Evolutionary conservation across 2,797 vertebrate species (phyloP), one percentile per base, ranked within the genome.

Genomic region (Valencia hispanica): DNA sequence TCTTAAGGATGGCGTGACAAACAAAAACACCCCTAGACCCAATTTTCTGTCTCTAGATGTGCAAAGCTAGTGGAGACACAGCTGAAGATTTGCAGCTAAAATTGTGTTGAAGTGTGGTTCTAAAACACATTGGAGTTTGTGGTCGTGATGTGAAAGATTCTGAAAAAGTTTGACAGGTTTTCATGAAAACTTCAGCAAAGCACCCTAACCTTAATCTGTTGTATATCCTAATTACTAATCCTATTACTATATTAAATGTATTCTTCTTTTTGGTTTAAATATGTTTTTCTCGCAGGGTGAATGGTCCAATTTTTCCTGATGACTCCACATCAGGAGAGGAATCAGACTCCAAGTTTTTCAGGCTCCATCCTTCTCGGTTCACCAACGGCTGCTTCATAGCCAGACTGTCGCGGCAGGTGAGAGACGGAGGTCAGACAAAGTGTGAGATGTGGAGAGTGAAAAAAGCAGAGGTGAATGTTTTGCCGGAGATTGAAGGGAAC

Each of bases 361-460:
- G 90, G 85, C 82, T 95, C 8, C 91, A 97, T 68, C 94, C 95
- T 10, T 97, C 96, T 0, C 90, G 95, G 77, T 77, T 91, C 88
- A 96, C 94, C 82, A 97, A 97, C 69, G 96, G 97, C 84, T 99
- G 97, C 91, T 99, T 99, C 85, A 70, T 98, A 20, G 96, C 97
- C 43, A 82, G 97, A 80, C 87, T 99, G 84, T 95, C 93, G 83
- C 94, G 96, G 90, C 96, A 97, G 97, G 92, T 91, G 82, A 91
- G 86, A 59, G n/a, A 71, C 14, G 39, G 53, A 70, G 53, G 45
- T 32, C 25, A 63, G 53, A 65, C 45, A 36, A 65, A 69, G 20
- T 4, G 25, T 20, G n/a, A 20, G 59, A 61, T 72, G 1, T 45
- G 51, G 51, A 47, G 57, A 70, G 18, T 41, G 59, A 74, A 30